phyloP scores from a whole-genome alignment of 2,113 vertebrate species.

The Oryctolagus cuniculus region mOryCun1.1 NC_091434.1:19295501-19296000 shows the following conservation, averaged over 20 bases:
- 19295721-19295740: conserved; percentile 57
- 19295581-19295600: not conserved
- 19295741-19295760: conserved; percentile 40
- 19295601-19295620: conserved; percentile 41
- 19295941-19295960: conserved; percentile 13
- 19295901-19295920: conserved; percentile 30
- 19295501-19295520: conserved; percentile 26
- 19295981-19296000: not conserved
- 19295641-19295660: conserved; percentile 44
- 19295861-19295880: conserved; percentile 27
- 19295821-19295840: not conserved
- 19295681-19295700: conserved; percentile 54
- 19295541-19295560: not conserved
- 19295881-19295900: not conserved
- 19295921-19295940: not conserved
- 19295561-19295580: conserved; percentile 40
- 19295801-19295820: not conserved
- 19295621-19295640: conserved; percentile 43
- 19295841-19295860: not conserved
- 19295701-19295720: conserved; percentile 56
- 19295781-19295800: not conserved
- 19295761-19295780: not conserved
- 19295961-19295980: conserved; percentile 7
- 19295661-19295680: conserved; percentile 44
- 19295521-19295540: not conserved